Evolutionary conservation across 2,113 vertebrate genomes (phyloP), one percentile per base, ranked within the genome.

Genomic region (Phyllopteryx taeniolatus): DNA sequence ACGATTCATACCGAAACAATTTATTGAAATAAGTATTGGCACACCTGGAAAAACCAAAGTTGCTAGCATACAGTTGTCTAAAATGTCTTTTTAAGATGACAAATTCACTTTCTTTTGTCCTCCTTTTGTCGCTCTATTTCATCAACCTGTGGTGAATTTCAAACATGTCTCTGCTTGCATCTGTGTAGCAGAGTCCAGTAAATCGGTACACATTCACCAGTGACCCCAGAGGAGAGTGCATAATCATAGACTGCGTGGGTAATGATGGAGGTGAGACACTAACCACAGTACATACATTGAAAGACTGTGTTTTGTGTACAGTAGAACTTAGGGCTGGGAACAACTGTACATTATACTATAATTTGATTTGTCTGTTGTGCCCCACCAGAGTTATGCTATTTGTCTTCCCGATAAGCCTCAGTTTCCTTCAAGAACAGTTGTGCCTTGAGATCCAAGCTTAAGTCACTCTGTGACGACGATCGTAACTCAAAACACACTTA

Each of bases 201-300:
- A 92, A 95, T n/a, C 80, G 56, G 20, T 98, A 98, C 80, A 92
- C 79, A 70, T 94, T 98, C 80, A 89, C 79, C 86, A 91, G 86
- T 51, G 77, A 87, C 0, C 93, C 93, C 62, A 89, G 94, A 61
- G 96, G 97, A 79, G 68, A 94, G 74, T 98, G 97, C 84, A 72
- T 98, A 71, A 98, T 98, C 75, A 95, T 99, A 44, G 95, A 99
- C 86, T 97, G 96, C 17, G 90, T 97, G 56, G 96, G 96, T 68
- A 94, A 88, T 60, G 93, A 96, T 11, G 85, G 90, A 89, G 95
- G 96, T 99, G 82, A 91, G 95, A 84, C 17, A 69, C 31, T 49
- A 33, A 71, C 60, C 27, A 44, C 22, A 43, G 12, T n/a, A 64
- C 62, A 14, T 19, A 27, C 27, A 27, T 20, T 64, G 7, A 42